Evolutionary conservation across 1,140 invertebrate genomes (phyloP).

Genomic region (Caenorhabditis tropicalis): DNA sequence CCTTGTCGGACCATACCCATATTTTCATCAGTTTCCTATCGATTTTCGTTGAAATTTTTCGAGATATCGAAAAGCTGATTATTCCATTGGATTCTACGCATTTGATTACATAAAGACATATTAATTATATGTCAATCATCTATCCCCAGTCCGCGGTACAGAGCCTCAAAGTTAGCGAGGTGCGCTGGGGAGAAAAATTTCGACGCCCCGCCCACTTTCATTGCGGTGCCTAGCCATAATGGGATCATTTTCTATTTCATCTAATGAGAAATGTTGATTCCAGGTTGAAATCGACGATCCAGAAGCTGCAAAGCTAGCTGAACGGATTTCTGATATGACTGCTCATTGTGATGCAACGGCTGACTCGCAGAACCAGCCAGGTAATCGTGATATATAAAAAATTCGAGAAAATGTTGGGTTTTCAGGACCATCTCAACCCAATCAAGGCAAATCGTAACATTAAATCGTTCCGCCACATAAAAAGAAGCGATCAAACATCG

Average conservation of each 20-base stretch:
- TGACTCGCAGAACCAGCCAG: neutral
- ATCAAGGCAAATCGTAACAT: neutral
- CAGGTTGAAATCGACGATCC: constrained; percentile 45
- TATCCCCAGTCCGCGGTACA: no score
- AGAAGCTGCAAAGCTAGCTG: constrained; percentile 43
- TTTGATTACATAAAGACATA: no score
- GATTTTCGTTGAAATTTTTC: no score
- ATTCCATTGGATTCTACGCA: no score
- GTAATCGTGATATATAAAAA: neutral
- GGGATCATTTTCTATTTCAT: constrained; percentile 2
- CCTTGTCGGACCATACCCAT: no score
- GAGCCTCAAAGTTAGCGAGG: no score
- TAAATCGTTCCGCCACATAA: neutral
- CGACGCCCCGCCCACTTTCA: no score
- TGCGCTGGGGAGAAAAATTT: no score
- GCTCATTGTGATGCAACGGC: constrained; percentile 33
- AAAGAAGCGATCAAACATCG: neutral
- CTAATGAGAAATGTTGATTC: neutral
- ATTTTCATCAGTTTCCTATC: no score
- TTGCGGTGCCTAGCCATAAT: no score
- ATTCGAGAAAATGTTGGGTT: neutral
- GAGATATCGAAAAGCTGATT: no score
- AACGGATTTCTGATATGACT: constrained; percentile 36
- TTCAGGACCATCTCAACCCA: constrained; percentile 21
- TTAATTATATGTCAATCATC: no score